Conservation (phyloP, 2,888 invertebrate species). For the Protonemura montana region DNA sequence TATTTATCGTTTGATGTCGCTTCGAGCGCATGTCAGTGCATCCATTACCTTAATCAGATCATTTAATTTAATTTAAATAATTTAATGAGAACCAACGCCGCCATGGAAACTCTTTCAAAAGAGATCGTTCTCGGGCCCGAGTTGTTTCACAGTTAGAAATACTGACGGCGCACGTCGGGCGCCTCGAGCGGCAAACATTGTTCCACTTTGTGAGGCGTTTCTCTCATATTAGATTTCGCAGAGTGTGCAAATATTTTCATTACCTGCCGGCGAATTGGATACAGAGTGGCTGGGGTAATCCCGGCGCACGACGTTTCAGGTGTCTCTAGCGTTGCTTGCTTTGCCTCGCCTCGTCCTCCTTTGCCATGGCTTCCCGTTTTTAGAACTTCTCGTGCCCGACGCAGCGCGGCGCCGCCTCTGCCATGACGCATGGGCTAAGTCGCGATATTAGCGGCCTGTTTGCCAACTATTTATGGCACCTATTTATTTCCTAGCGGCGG, state of each 20-base stretch:
- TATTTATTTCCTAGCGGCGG: slow-evolving; percentile 31
- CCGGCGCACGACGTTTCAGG: background rate
- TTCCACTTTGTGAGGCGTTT: background rate
- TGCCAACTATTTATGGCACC: slow-evolving; percentile 23
- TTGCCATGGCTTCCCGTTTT: background rate
- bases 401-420: background rate
- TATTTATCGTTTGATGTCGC: background rate
- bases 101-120: background rate
- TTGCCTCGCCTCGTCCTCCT: no score
- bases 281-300: background rate
- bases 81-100: background rate
- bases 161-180: background rate
- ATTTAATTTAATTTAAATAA: no score
- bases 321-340: background rate
- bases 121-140: background rate
- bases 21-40: no score
- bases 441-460: slow-evolving; percentile 29
- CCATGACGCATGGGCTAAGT: slow-evolving; percentile 22
- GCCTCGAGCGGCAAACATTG: background rate
- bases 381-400: background rate
- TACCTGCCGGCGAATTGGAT: background rate
- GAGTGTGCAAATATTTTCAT: slow-evolving; percentile 12
- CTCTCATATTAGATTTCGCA: background rate
- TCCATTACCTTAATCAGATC: background rate
- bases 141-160: background rate